A percentile compares a stretch with the other conserved stretches of the same genome.
Conservation (phyloP, 2,797 vertebrate species). For the Anguilla marmorata region DNA sequence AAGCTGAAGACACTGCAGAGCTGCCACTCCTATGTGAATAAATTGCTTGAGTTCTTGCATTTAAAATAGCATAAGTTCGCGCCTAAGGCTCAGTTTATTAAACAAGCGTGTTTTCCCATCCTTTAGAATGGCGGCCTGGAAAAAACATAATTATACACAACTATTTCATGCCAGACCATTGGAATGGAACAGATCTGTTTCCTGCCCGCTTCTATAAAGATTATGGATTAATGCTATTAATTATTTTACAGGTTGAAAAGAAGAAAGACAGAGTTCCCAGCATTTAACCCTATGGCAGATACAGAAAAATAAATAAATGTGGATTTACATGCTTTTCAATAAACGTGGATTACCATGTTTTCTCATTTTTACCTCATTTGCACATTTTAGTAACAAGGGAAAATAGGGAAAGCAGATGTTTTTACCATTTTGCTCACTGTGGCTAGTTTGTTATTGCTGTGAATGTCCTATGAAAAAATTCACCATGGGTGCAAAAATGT, state of each 20-base stretch:
- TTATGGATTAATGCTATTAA: background rate
- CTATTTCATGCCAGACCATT: background rate
- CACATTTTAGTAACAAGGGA: background rate
- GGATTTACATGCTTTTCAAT: background rate
- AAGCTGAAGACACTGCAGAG: background rate
- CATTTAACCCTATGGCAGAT: background rate
- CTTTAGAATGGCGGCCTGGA: background rate
- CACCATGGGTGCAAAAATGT: background rate
- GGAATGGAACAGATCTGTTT: background rate
- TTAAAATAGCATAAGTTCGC: background rate
- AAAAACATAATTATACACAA: background rate
- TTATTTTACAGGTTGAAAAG: conserved; percentile 9
- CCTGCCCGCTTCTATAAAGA: background rate
- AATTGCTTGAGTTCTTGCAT: background rate
- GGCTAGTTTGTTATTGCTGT: background rate
- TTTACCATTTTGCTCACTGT: background rate
- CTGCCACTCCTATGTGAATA: background rate
- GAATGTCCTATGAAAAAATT: background rate
- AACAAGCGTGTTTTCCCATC: background rate
- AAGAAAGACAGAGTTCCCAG: background rate
- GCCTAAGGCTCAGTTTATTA: background rate
- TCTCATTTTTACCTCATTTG: background rate
- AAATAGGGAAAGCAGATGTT: background rate
- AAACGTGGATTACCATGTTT: background rate
- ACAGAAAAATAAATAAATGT: background rate